These are phyloP conservation scores for Belonocnema kinseyi DNA, from an alignment of 1,140 invertebrate species.

Conservation along the genomic window DNA sequence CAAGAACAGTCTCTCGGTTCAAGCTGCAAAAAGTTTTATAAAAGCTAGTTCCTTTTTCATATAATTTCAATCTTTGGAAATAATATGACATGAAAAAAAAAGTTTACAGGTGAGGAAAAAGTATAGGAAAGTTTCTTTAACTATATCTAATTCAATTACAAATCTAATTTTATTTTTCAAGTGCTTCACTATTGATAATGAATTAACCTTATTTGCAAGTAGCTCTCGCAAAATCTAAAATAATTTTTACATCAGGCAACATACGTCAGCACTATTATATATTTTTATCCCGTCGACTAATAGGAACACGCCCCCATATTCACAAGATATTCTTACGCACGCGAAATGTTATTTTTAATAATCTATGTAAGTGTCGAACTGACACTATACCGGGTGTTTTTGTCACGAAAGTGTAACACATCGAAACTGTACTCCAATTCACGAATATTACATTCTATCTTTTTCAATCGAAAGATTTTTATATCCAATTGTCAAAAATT, in stretches of 20 bases:
- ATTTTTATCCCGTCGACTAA: slow-evolving; percentile 10
- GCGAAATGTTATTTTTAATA: background rate
- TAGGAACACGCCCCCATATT: slow-evolving; percentile 21
- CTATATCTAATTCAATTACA: no score
- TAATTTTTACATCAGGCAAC: slow-evolving; percentile 13
- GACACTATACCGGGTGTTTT: background rate
- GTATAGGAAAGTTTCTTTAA: no score
- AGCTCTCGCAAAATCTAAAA: slow-evolving; percentile 2
- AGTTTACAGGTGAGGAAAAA: no score
- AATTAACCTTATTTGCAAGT: slow-evolving; percentile 11
- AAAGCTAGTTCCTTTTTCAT: background rate
- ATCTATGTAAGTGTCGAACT: background rate
- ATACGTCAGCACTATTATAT: background rate
- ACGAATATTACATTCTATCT: background rate
- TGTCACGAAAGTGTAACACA: background rate
- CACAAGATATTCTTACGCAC: slow-evolving; percentile 23
- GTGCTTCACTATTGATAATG: no score
- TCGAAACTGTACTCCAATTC: background rate
- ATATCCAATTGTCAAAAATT: slow-evolving; percentile 4
- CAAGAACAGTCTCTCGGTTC: background rate
- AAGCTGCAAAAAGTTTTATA: background rate
- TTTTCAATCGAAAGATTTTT: background rate
- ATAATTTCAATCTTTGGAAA: no score
- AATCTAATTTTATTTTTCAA: no score
- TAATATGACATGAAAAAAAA: no score